These are phyloP conservation scores for Hyposoter didymator DNA, from an alignment of 2,888 invertebrate species.

Conservation along the genomic window DNA sequence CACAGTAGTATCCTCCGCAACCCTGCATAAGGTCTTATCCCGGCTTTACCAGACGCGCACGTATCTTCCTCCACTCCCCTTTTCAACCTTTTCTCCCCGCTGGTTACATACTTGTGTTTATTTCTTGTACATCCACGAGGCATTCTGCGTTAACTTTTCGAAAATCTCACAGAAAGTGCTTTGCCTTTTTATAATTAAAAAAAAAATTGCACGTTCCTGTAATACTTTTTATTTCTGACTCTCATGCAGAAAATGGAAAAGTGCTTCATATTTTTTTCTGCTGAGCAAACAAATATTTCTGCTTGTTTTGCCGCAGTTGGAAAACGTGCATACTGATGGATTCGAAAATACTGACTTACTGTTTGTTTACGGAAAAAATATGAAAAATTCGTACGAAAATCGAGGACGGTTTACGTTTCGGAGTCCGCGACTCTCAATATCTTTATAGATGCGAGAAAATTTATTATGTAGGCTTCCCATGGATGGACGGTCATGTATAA, in stretches of 20 bases:
- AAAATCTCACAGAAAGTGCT: no score
- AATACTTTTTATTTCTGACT: no score
- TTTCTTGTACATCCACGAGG: neutral
- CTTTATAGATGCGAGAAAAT: neutral
- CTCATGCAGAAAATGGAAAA: no score
- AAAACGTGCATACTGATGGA: neutral
- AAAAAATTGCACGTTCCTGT: no score
- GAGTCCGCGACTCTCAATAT: neutral
- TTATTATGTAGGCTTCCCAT: neutral
- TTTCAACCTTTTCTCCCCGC: constrained; percentile 12
- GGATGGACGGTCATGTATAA: neutral
- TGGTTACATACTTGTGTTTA: constrained; percentile 4
- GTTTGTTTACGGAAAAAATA: neutral
- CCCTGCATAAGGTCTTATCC: constrained; percentile 64
- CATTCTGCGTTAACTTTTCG: neutral
- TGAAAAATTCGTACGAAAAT: neutral
- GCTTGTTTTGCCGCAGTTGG: neutral
- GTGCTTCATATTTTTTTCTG: no score
- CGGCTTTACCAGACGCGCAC: constrained; percentile 64
- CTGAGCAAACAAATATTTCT: no score
- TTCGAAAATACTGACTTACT: neutral
- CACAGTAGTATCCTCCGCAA: constrained; percentile 51
- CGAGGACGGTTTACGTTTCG: neutral
- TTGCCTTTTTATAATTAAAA: no score
- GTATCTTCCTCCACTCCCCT: constrained; percentile 26